Evolutionary conservation across 2,888 invertebrate genomes (phyloP), one percentile per base, ranked within the genome.

Genomic region (Busseola fusca): DNA sequence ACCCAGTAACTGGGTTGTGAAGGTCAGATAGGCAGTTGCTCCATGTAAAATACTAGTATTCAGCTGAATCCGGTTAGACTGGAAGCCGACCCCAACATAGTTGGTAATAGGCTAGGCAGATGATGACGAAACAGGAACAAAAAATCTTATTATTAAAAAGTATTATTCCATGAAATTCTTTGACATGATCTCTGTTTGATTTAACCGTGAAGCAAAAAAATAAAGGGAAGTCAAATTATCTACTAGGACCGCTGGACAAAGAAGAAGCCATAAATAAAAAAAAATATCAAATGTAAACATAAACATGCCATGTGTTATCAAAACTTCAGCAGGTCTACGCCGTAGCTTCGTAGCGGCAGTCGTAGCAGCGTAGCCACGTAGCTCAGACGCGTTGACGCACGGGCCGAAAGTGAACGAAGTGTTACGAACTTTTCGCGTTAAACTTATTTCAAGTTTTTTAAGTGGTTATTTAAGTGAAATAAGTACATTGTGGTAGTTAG

Each of bases 321-420:
- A n/a, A 75, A 67, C 42, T 76, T 68, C 3, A 21, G 12, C 3
- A 12, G 12, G 25, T 27, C 75, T 82, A 79, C 69, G 83, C 54
- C 58, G 83, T 80, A 80, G 76, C 58, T 75, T 45, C 84, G 81
- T 75, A 82, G 82, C 68, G 72, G 45, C 78, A 85, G 85, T 85
- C 78, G 85, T 77, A 72, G 78, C 67, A 21, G 34, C 65, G 83
- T 75, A 83, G 83, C 73, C 72, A 76, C 71, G 67, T 74, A 70
- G 71, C 45, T 30, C 58, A 58, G 80, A 52, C 85, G 80, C 65
- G 54, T 59, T 69, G 56, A 6, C 18, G 21, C 52, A 14, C 45
- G 45, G 50, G 18, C 34, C 57, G 27, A 66, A 67, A 69, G 54
- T 37, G 54, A 64, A 58, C 80, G 75, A 64, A 82, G 58, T 64